Evolutionary conservation across 2,113 vertebrate genomes (phyloP).

Genomic region (Phylloscopus trochilus): DNA sequence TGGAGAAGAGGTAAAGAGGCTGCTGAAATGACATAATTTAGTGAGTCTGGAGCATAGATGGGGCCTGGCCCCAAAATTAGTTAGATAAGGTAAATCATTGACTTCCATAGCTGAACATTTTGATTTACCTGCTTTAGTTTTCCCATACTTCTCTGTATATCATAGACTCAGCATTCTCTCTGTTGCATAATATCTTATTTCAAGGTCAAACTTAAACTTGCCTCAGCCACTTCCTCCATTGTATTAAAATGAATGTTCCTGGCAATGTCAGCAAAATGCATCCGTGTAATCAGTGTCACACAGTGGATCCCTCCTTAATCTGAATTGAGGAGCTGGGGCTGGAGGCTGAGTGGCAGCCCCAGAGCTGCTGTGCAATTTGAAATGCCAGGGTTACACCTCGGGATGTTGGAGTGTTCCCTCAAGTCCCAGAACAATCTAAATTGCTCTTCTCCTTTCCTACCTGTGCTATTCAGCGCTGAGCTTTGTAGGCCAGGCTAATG

Average conservation of each 20-base stretch:
- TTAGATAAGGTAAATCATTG: neutral
- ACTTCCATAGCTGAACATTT: neutral
- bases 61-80: neutral
- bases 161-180: neutral
- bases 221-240: neutral
- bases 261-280: neutral
- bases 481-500: neutral
- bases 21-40: neutral
- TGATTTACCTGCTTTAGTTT: neutral
- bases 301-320: neutral
- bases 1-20: neutral
- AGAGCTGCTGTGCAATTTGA: neutral
- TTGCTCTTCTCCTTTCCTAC: neutral
- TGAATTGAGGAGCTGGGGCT: neutral
- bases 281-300: neutral
- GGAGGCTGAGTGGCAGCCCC: neutral
- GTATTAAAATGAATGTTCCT: neutral
- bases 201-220: neutral
- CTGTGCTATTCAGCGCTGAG: neutral
- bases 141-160: neutral
- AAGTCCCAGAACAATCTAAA: neutral
- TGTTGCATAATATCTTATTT: neutral
- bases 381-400: neutral
- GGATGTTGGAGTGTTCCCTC: neutral
- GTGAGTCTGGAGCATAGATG: accelerated